Evolutionary conservation across 2,797 vertebrate species (phyloP).

Genomic region (Muscicapa striata): DNA sequence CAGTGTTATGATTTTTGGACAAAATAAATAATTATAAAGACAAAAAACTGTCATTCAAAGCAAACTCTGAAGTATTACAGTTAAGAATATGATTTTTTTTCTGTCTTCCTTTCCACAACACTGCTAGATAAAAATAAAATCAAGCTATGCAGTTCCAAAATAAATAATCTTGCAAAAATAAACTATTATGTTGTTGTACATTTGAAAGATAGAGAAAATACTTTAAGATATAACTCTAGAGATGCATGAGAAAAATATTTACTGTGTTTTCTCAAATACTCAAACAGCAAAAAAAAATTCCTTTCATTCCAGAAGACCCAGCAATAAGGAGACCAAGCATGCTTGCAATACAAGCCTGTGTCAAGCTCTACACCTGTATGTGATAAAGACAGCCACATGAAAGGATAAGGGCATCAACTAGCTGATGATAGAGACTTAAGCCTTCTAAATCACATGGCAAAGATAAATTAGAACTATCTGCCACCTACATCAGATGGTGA

Average conservation of each 20-base stretch:
- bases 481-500: slow-evolving; percentile 50
- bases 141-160: neutral
- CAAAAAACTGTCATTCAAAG: neutral
- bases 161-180: neutral
- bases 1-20: neutral
- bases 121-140: neutral
- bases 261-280: neutral
- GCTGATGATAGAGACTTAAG: slow-evolving; percentile 52
- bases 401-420: slow-evolving; percentile 31
- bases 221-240: neutral
- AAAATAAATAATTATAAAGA: neutral
- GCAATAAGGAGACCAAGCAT: neutral
- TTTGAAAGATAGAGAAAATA: neutral
- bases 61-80: neutral
- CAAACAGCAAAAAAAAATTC: neutral
- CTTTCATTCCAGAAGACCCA: neutral
- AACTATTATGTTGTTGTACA: neutral
- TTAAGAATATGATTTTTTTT: neutral
- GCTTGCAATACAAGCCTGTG: neutral
- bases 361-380: neutral
- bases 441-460: slow-evolving; percentile 46
- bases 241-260: neutral
- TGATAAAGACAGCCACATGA: neutral
- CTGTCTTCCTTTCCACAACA: neutral
- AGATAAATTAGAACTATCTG: slow-evolving; percentile 47